These are phyloP conservation scores for Xylota segnis DNA, from an alignment of 2,888 invertebrate genomes.

Conservation along the genomic window DNA sequence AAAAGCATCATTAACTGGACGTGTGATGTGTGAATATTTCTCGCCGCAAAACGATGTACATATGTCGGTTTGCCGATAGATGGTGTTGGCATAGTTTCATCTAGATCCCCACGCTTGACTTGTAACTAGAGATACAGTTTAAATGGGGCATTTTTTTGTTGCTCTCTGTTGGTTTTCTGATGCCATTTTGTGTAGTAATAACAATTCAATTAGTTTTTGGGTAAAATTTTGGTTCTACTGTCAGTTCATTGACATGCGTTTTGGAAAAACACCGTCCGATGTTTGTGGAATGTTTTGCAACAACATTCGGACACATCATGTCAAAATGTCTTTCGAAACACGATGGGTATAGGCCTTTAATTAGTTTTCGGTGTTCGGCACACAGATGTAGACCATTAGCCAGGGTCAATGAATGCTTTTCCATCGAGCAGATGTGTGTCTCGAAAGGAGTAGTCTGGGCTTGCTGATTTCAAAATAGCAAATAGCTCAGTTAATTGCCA, in stretches of 20 bases:
- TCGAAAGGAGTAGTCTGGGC: background rate
- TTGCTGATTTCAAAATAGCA: background rate
- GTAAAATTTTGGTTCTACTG: background rate
- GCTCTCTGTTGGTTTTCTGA: background rate
- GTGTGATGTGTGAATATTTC: slow-evolving; percentile 42
- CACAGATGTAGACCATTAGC: slow-evolving; percentile 26
- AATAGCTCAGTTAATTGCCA: background rate
- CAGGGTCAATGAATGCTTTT: slow-evolving; percentile 38
- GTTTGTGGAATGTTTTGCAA: too few relatives aligned
- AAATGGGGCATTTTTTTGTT: slow-evolving; percentile 46
- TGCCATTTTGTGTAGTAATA: slow-evolving; percentile 33
- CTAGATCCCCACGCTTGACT: slow-evolving; percentile 34
- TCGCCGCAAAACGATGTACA: slow-evolving; percentile 9
- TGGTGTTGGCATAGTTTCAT: slow-evolving; percentile 49
- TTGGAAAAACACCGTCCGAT: too few relatives aligned
- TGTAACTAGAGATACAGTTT: slow-evolving; percentile 36
- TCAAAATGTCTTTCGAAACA: slow-evolving; percentile 19
- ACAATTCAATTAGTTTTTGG: slow-evolving; percentile 66
- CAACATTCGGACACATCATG: slow-evolving; percentile 39
- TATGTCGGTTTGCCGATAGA: slow-evolving; percentile 9
- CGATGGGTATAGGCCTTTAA: slow-evolving; percentile 3
- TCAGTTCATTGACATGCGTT: slow-evolving; percentile 68
- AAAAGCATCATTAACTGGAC: slow-evolving; percentile 70
- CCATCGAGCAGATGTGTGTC: slow-evolving; percentile 1
- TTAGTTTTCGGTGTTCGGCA: slow-evolving; percentile 23